Conservation (phyloP, 2,113 vertebrate species). For the Ranitomeya variabilis region DNA sequence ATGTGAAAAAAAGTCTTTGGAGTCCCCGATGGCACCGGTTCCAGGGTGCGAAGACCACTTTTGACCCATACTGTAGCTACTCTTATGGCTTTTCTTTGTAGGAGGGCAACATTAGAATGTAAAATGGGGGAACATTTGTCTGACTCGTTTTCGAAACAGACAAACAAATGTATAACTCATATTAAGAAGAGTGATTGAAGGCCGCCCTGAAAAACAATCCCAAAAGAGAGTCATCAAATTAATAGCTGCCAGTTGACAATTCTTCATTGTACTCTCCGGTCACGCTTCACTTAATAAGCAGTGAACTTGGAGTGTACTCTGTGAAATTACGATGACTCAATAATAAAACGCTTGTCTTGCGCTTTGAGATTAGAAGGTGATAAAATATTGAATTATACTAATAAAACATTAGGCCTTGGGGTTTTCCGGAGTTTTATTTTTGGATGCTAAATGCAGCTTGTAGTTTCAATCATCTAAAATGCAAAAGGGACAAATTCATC, state of each 20-base stretch:
- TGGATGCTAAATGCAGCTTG: not conserved
- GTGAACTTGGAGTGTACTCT: conserved; percentile 5
- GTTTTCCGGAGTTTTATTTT: not conserved
- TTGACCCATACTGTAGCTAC: too few relatives aligned
- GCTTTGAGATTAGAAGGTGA: conserved; percentile 6
- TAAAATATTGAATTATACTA: conserved; percentile 22
- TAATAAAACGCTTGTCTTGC: conserved; percentile 22
- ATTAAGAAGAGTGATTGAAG: not conserved
- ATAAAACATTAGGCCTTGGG: not conserved
- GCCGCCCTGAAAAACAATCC: conserved; percentile 4
- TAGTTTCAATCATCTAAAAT: not conserved
- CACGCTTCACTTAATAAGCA: conserved; percentile 19
- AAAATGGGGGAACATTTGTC: not conserved
- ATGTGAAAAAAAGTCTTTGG: too few relatives aligned
- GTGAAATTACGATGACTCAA: conserved; percentile 15
- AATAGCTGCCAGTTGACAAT: conserved; percentile 4
- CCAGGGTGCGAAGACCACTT: too few relatives aligned
- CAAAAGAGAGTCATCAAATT: conserved; percentile 2
- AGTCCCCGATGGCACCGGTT: too few relatives aligned
- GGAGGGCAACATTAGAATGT: too few relatives aligned
- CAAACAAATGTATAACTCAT: too few relatives aligned
- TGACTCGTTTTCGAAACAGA: not conserved
- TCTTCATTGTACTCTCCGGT: not conserved
- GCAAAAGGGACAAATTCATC: not conserved
- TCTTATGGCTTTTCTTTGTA: too few relatives aligned